These are phyloP conservation scores for Iguana delicatissima DNA, from an alignment of 2,797 vertebrate genomes.

Conservation along the genomic window DNA sequence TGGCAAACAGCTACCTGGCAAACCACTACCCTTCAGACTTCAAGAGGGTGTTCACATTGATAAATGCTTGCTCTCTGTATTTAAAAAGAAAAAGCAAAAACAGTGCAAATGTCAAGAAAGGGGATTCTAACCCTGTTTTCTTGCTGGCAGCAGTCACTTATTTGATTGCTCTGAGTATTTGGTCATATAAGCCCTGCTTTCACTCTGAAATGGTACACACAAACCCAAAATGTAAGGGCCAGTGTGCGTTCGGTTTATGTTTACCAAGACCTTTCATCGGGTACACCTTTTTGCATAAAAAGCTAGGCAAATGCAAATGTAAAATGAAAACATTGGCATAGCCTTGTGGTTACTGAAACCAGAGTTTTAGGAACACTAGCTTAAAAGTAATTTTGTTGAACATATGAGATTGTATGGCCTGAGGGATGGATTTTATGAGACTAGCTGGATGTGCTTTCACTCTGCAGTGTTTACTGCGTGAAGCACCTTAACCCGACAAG, in stretches of 20 bases:
- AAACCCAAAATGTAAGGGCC: neutral
- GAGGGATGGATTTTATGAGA: constrained; percentile 45
- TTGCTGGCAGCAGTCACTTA: neutral
- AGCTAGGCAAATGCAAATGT: constrained; percentile 6
- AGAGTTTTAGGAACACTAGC: neutral
- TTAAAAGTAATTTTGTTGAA: constrained; percentile 52
- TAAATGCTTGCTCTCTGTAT: neutral
- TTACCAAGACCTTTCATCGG: neutral
- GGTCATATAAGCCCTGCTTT: neutral
- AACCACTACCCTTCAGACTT: neutral
- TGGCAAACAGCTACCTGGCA: neutral
- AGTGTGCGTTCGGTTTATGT: neutral
- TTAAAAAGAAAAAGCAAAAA: neutral
- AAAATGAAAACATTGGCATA: neutral
- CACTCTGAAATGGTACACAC: neutral
- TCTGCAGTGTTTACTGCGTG: constrained; percentile 49
- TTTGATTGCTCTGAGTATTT: neutral
- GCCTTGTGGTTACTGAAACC: neutral
- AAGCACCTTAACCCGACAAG: constrained; percentile 50
- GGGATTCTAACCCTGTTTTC: neutral
- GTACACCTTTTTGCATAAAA: neutral
- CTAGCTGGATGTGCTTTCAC: constrained; percentile 55
- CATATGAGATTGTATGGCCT: constrained; percentile 53
- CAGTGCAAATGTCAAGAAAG: neutral
- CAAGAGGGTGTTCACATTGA: neutral